These are phyloP conservation scores for Bovichtus variegatus DNA, from an alignment of 2,797 vertebrate genomes.

Conservation along the genomic window DNA sequence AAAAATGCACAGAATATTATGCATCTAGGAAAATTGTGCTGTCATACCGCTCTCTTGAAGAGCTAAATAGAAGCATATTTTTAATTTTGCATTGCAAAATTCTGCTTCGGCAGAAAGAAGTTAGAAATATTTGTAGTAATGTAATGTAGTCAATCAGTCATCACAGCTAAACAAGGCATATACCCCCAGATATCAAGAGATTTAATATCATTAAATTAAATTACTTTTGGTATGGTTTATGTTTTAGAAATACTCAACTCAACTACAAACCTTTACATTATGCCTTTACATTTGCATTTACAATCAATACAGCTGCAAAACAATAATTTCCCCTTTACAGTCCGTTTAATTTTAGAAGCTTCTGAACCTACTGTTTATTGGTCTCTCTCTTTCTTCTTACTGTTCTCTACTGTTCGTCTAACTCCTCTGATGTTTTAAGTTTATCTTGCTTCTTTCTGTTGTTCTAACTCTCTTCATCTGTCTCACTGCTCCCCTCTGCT, in stretches of 20 bases:
- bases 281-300: background rate
- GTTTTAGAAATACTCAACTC: background rate
- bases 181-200: background rate
- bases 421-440: background rate
- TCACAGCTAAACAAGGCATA: background rate
- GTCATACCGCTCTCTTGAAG: constrained; percentile 11
- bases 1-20: constrained; percentile 66
- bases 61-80: constrained; percentile 12
- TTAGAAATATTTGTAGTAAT: background rate
- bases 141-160: background rate
- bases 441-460: background rate
- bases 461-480: background rate
- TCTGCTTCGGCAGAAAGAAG: background rate
- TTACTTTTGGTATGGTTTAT: background rate
- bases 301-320: background rate
- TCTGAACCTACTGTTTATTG: background rate
- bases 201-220: constrained; percentile 3
- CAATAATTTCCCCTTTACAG: background rate
- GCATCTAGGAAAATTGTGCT: constrained; percentile 30
- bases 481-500: constrained; percentile 31
- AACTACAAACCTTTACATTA: background rate
- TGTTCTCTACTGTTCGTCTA: background rate
- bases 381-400: background rate
- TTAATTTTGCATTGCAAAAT: background rate
- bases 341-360: constrained; percentile 1